phyloP scores from a whole-genome alignment of 2,888 invertebrate genomes.

The Tinea semifulvella region DNA sequence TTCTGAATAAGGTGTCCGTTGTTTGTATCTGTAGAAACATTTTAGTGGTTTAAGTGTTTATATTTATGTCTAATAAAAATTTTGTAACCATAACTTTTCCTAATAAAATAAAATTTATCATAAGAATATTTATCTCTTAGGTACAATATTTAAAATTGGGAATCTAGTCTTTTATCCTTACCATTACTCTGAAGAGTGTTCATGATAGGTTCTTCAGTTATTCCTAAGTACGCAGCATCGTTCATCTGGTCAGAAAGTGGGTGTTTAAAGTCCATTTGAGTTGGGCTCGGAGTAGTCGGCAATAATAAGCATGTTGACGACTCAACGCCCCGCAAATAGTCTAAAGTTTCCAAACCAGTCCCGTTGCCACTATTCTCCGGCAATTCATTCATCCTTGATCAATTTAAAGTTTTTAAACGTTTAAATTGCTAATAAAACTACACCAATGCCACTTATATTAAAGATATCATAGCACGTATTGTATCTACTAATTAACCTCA shows the following conservation, averaged over 20 bases:
- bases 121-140: too few species aligned
- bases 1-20: too few species aligned
- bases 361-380: conserved; percentile 35
- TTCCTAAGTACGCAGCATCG: conserved; percentile 49
- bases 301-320: conserved; percentile 73
- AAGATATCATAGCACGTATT: too few species aligned
- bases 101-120: too few species aligned
- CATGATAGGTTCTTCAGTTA: conserved; percentile 41
- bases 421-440: background rate
- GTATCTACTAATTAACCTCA: background rate
- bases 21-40: too few species aligned
- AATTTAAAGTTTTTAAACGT: background rate
- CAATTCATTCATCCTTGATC: conserved; percentile 39
- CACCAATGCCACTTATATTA: background rate
- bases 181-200: conserved; percentile 42
- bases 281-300: conserved; percentile 67
- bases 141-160: too few species aligned
- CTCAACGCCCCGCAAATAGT: conserved; percentile 66
- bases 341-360: conserved; percentile 43
- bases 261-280: conserved; percentile 67
- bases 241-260: conserved; percentile 64
- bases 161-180: conserved; percentile 27
- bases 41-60: too few species aligned
- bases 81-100: too few species aligned
- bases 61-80: too few species aligned